phyloP scores from a whole-genome alignment of 2,797 vertebrate genomes.

The Channa striata region DNA sequence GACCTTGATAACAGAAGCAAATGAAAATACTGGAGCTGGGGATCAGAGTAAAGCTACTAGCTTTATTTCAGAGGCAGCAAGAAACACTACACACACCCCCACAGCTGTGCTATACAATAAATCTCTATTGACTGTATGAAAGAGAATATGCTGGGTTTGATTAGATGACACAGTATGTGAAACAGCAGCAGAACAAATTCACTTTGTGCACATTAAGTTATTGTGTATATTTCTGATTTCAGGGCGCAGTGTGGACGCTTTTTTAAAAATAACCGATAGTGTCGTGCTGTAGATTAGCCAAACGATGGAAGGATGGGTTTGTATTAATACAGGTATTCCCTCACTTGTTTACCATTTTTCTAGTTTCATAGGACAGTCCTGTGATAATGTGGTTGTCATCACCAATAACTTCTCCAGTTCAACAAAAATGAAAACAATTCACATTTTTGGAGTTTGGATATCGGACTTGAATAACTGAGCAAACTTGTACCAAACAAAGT shows the following conservation, averaged over 20 bases:
- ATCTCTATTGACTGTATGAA: conserved; percentile 2
- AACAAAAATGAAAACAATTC: background rate
- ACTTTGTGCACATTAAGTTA: background rate
- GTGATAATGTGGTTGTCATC: too few relatives aligned
- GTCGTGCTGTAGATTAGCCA: background rate
- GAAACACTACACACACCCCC: conserved; percentile 15
- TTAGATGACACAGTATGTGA: conserved; percentile 6
- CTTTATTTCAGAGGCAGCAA: conserved; percentile 40
- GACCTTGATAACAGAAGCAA: conserved; percentile 64
- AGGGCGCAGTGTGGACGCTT: background rate
- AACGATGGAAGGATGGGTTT: background rate
- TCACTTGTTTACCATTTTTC: too few relatives aligned
- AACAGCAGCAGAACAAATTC: background rate
- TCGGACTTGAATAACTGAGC: background rate
- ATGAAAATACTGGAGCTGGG: conserved; percentile 35
- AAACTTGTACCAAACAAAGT: background rate
- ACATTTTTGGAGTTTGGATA: background rate
- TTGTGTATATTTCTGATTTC: background rate
- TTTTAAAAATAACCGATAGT: too few relatives aligned
- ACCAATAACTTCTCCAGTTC: too few relatives aligned
- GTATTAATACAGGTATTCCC: background rate
- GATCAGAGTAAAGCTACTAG: conserved; percentile 37
- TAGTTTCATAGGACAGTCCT: too few relatives aligned
- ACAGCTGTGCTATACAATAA: conserved; percentile 45
- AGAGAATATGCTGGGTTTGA: conserved; percentile 5